Evolutionary conservation across 2,888 invertebrate genomes (phyloP).

Genomic region (Mantis religiosa): DNA sequence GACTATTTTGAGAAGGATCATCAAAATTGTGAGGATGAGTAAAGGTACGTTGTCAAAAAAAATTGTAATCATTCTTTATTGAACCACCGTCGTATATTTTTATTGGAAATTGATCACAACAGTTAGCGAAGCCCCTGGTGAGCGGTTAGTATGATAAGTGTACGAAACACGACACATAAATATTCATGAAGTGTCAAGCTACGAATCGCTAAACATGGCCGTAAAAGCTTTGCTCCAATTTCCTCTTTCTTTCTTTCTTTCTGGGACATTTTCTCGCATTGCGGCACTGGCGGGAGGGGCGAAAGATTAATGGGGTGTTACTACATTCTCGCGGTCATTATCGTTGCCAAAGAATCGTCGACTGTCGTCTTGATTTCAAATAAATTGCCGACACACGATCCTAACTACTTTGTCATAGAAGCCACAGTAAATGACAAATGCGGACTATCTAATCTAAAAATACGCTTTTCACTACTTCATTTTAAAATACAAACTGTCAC

Average conservation of each 20-base stretch:
- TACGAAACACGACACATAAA: background rate
- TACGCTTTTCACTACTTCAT: no score
- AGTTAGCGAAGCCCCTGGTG: no score
- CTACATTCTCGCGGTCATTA: background rate
- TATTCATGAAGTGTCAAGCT: background rate
- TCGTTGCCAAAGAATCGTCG: background rate
- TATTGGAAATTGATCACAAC: no score
- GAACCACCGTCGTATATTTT: no score
- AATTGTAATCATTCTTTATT: no score
- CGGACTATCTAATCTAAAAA: no score
- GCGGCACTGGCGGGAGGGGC: background rate
- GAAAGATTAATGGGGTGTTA: background rate
- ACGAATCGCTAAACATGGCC: background rate
- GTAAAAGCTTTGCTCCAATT: background rate
- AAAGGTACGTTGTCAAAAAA: no score
- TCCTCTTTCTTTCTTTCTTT: background rate
- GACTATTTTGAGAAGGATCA: no score
- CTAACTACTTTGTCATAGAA: no score
- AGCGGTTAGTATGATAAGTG: background rate
- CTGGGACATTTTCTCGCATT: background rate
- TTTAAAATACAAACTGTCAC: no score
- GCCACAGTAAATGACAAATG: no score
- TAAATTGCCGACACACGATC: background rate
- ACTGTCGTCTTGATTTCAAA: background rate
- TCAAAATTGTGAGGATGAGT: no score